Evolutionary conservation across 2,888 invertebrate species (phyloP), one percentile per base, ranked within the genome.

Genomic region (Julus scandinavius): DNA sequence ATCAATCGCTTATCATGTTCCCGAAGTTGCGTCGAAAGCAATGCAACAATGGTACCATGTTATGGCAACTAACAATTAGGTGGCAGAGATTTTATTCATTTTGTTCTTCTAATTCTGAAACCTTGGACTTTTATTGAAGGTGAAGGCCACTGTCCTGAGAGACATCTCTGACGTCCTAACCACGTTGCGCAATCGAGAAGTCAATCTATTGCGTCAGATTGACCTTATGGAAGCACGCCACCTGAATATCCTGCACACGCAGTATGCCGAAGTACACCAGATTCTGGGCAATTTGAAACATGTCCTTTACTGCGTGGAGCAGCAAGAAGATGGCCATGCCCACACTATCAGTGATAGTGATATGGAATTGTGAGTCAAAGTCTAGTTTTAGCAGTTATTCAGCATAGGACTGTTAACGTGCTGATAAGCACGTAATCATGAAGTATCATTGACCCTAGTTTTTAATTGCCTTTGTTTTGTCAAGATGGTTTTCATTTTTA

Each of bases 241-340:
- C 50, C 29, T 41, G 54, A 40, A 50, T 1, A 29, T 20, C 20
- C 50, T 87, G 41, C 13, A 87, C 29, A 58, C 87, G n/a, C 87
- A 87, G 5, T 45, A 87, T 29, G 87, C 87, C 49, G 54, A 87
- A 50, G 45, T 87, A 5, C 87, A 87, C 54, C 87, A 87, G 54
- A 29, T 87, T n/a, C 40, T 87, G 2, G 87, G 87, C 2, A 87
- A 20, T 29, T 58, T 87, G 20, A 87, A 45, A 11, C 87, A 87
- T 13, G 29, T 54, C 11, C 50, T 87, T 9, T 38, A 50, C 58
- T 45, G 50, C 49, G 49, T 49, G 17, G 86, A 86, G 20, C 40
- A 29, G 20, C 20, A 29, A 13, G 1, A 86, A 45, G 20, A 86
- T 45, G 86, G 41, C 41, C 20, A 20, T 20, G 20, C 17, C 13